Evolutionary conservation across 2,113 vertebrate genomes (phyloP).

Genomic region (Globicephala melas): DNA sequence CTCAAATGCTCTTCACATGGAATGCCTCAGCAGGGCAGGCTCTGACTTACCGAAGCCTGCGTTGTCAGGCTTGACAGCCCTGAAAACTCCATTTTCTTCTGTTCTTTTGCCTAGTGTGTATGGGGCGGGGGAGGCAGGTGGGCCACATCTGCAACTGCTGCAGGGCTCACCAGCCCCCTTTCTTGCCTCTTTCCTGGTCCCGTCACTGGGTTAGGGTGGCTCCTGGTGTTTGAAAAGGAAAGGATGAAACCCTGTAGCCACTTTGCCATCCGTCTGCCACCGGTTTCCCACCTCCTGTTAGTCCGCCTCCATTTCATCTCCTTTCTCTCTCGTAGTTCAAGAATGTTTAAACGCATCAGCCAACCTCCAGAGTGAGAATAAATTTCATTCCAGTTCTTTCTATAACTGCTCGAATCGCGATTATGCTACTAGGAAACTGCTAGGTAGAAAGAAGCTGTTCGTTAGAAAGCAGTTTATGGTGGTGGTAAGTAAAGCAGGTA

Average conservation of each 20-base stretch:
- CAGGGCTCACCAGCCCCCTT: background rate
- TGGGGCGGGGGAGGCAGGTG: accelerated
- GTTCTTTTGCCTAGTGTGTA: background rate
- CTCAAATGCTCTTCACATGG: background rate
- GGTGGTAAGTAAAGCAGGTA: background rate
- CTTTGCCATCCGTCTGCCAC: background rate
- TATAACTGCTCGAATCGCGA: background rate
- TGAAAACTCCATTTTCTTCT: background rate
- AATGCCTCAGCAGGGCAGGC: background rate
- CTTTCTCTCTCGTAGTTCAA: background rate
- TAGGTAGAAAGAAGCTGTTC: background rate
- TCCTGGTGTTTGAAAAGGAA: background rate
- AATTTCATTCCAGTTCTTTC: background rate
- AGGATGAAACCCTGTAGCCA: background rate
- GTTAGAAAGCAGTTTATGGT: background rate
- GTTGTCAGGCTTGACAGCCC: background rate
- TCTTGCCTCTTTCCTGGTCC: background rate
- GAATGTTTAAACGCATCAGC: background rate
- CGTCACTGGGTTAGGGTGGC: background rate
- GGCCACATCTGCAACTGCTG: background rate
- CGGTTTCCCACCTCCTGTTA: background rate
- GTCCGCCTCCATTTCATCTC: background rate
- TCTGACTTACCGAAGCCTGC: background rate
- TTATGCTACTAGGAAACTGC: background rate
- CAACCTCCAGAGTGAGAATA: background rate